Conservation (phyloP, 2,113 vertebrate genomes). For the Tichodroma muraria region DNA sequence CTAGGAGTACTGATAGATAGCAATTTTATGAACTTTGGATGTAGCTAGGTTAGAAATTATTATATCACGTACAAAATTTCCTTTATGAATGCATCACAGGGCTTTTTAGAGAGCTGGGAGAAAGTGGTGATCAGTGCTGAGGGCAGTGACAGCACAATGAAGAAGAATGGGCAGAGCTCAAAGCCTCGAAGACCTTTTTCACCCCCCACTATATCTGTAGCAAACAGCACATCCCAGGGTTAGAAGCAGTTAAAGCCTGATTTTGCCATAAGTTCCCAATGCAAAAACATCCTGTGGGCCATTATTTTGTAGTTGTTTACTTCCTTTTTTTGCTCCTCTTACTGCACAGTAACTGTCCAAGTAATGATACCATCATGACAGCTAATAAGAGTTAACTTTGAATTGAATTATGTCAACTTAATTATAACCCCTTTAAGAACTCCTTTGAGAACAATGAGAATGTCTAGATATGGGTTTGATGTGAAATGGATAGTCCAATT, state of each 20-base stretch:
- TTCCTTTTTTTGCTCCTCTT: neutral
- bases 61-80: neutral
- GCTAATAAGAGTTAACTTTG: slow-evolving; percentile 36
- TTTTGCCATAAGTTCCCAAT: neutral
- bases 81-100: neutral
- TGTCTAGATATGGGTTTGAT: slow-evolving; percentile 35
- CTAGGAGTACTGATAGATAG: neutral
- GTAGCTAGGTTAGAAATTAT: neutral
- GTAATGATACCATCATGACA: slow-evolving; percentile 26
- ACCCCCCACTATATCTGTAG: neutral
- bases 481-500: slow-evolving; percentile 52
- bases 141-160: neutral
- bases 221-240: neutral
- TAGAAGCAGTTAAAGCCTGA: neutral
- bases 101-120: neutral
- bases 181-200: neutral
- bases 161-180: neutral
- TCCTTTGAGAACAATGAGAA: slow-evolving; percentile 27
- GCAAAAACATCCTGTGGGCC: neutral
- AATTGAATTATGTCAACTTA: slow-evolving; percentile 47
- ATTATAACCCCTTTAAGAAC: slow-evolving; percentile 38
- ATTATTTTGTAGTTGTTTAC: neutral
- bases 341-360: slow-evolving; percentile 6
- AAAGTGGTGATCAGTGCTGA: neutral
- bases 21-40: neutral